Evolutionary conservation across 2,113 vertebrate species (phyloP).

Genomic region (Xyliphius kryptos): DNA sequence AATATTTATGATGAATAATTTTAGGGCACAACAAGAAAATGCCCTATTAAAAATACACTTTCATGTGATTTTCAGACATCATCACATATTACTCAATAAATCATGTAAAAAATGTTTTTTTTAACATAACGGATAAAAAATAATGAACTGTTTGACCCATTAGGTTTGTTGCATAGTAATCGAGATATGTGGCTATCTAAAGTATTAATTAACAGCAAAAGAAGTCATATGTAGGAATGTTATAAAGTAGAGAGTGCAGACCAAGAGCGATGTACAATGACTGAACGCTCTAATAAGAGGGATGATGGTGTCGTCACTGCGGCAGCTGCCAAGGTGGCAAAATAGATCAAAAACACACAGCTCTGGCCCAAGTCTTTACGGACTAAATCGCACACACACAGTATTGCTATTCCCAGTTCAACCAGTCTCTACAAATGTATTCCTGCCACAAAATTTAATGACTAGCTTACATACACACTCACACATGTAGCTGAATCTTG

Average conservation of each 20-base stretch:
- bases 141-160: no score
- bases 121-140: no score
- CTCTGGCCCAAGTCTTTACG: slow-evolving; percentile 49
- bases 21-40: no score
- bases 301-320: slow-evolving; percentile 44
- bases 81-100: no score
- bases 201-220: no score
- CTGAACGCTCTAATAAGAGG: slow-evolving; percentile 8
- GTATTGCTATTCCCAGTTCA: slow-evolving; percentile 2
- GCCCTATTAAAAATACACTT: no score
- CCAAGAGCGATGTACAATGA: not conserved
- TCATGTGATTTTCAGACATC: no score
- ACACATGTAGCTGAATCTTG: slow-evolving; percentile 46
- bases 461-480: slow-evolving; percentile 9
- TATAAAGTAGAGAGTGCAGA: not conserved
- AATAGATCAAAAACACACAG: slow-evolving; percentile 43
- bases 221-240: not conserved
- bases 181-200: no score
- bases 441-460: slow-evolving; percentile 18
- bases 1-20: no score
- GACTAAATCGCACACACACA: slow-evolving; percentile 36
- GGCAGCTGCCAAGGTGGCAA: slow-evolving; percentile 47
- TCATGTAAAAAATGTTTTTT: no score
- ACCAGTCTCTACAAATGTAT: slow-evolving; percentile 11
- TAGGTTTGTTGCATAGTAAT: no score